Percentiles rank a stretch among this genome's conserved stretches.
These are phyloP conservation scores for Oncorhynchus mykiss DNA, from an alignment of 2,113 vertebrate genomes.

Conservation along the genomic window DNA sequence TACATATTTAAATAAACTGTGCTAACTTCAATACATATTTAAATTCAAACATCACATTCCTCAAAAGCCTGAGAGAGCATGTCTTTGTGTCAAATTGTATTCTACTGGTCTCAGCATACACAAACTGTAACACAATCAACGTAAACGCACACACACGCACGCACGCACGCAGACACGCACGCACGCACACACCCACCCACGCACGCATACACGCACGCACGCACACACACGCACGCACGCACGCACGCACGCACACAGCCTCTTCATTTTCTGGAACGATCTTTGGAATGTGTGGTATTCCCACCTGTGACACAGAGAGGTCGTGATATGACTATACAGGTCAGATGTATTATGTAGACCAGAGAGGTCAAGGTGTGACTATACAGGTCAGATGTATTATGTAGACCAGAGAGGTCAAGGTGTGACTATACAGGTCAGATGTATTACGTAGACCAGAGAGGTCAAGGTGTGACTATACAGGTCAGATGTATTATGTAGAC, in stretches of 20 bases:
- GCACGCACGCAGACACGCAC: neutral
- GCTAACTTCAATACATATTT: too few species aligned
- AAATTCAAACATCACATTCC: slow-evolving; percentile 6
- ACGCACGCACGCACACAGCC: neutral
- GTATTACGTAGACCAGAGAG: too few species aligned
- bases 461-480: too few species aligned
- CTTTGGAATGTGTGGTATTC: slow-evolving; percentile 16
- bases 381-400: too few species aligned
- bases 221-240: neutral
- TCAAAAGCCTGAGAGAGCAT: slow-evolving; percentile 5
- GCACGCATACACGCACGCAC: neutral
- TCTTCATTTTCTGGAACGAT: slow-evolving; percentile 14
- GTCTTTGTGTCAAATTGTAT: slow-evolving; percentile 27
- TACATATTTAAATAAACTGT: too few species aligned
- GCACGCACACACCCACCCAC: neutral
- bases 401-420: too few species aligned
- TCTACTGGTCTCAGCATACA: slow-evolving; percentile 13
- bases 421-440: too few species aligned
- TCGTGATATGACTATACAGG: neutral
- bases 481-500: too few species aligned
- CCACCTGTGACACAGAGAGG: slow-evolving; percentile 3
- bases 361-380: neutral
- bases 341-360: slow-evolving; percentile 12
- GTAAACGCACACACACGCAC: neutral
- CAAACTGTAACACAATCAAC: neutral